Evolutionary conservation across 2,797 vertebrate species (phyloP), one percentile per base, ranked within the genome.

Genomic region (Jordanella pulchra): DNA sequence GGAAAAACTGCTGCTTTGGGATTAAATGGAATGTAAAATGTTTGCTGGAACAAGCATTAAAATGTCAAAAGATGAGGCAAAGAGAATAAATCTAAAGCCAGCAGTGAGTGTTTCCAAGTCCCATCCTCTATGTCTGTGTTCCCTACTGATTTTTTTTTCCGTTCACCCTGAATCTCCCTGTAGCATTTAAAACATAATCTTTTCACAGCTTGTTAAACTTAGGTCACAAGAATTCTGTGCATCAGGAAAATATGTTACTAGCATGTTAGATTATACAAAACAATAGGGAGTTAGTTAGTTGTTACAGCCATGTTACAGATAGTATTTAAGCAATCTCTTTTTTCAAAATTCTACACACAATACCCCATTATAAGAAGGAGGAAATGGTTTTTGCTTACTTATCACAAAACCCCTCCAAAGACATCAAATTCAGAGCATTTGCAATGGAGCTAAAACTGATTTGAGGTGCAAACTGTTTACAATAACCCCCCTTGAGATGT

Each of bases 1-100:
- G 30, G 13, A 51, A 56, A 32, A 48, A 35, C 71, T 76, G 77
- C 75, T 65, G 76, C 71, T 75, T 76, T 50, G 9, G 71, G 74
- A 71, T 50, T 35, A 45, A 75, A 76, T 51, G 2, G 55, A 53
- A 54, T 65, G 35, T 25, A n/a, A 73, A 67, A 75, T 69, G 51
- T 81, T 68, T 77, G 35, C 27, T 56, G 42, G 53, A 51, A 77
- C 76, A 68, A 35, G 66, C 65, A 78, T 56, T 67, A 12, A 65
- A 66, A 69, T 75, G 44, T 73, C 54, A 47, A 55, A 71, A 39
- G 42, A 54, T 44, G 21, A 50, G 25, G 64, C 61, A 42, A 35
- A 53, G 60, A 39, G 65, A 67, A 65, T 72, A 72, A 71, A 75
- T 78, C 28, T 50, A 73, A 68, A 69, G 30, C 35, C 64, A 74